These are phyloP conservation scores for Lasioglossum zephyrum DNA, from an alignment of 2,888 invertebrate genomes.

Conservation along the genomic window DNA sequence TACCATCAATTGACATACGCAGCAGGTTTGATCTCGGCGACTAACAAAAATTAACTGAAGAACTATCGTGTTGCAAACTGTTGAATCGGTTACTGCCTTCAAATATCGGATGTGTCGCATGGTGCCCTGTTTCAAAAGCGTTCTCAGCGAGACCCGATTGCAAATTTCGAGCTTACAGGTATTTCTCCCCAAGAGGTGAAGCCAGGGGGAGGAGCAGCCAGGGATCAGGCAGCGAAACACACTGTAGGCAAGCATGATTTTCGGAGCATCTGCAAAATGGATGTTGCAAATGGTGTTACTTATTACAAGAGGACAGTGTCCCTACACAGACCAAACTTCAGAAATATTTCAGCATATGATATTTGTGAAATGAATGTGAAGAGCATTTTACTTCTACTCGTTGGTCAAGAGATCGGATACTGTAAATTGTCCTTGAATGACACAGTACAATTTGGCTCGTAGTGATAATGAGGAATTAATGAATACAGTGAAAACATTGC, in stretches of 20 bases:
- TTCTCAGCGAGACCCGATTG: slow-evolving; percentile 91
- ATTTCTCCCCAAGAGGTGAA: slow-evolving; percentile 92
- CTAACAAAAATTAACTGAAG: slow-evolving; percentile 84
- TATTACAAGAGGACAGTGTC: slow-evolving; percentile 89
- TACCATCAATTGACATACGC: slow-evolving; percentile 92
- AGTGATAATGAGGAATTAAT: no score
- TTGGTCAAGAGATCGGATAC: no score
- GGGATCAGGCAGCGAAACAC: slow-evolving; percentile 89
- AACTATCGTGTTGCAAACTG: slow-evolving; percentile 91
- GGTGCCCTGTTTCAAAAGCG: slow-evolving; percentile 87
- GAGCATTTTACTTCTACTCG: slow-evolving; percentile 88
- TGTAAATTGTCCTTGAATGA: no score
- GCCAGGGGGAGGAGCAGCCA: slow-evolving; percentile 89
- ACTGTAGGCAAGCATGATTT: slow-evolving; percentile 95
- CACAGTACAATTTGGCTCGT: no score
- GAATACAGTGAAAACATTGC: no score
- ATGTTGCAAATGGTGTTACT: slow-evolving; percentile 87
- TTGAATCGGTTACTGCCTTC: slow-evolving; percentile 93
- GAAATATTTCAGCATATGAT: slow-evolving; percentile 85
- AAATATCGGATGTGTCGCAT: slow-evolving; percentile 92
- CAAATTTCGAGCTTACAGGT: slow-evolving; percentile 79
- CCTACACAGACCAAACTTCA: slow-evolving; percentile 41
- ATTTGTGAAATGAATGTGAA: slow-evolving; percentile 88
- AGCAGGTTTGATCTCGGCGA: slow-evolving; percentile 86
- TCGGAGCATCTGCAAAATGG: slow-evolving; percentile 68